Percentiles rank a stretch among this genome's conserved stretches.
Evolutionary conservation across 2,113 vertebrate genomes (phyloP).

Genomic region (Fulica atra): DNA sequence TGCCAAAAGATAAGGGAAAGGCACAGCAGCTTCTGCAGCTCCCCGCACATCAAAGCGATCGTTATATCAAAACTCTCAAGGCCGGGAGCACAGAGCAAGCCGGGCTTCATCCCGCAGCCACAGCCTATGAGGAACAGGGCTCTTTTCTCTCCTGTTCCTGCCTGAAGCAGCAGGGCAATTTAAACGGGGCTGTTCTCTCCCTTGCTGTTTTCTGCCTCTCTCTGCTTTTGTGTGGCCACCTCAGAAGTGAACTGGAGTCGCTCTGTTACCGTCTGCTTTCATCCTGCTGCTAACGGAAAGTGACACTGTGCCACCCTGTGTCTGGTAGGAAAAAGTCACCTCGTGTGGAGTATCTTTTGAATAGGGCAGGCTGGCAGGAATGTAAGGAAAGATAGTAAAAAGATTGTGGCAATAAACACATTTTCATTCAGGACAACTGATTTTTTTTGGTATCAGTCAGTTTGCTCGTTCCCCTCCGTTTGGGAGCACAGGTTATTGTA

Average conservation of each 20-base stretch:
- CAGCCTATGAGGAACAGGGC: background rate
- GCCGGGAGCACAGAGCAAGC: background rate
- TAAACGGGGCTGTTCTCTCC: background rate
- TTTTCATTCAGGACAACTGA: conserved; percentile 58
- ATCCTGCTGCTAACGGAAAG: background rate
- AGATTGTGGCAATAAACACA: background rate
- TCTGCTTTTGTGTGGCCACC: background rate
- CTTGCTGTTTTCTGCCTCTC: background rate
- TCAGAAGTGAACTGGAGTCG: background rate
- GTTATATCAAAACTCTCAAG: background rate
- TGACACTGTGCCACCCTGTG: conserved; percentile 33
- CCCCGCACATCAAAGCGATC: background rate
- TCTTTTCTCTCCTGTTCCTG: background rate
- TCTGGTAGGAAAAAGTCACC: background rate
- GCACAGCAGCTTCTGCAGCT: background rate
- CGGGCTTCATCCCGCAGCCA: background rate
- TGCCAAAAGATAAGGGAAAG: background rate
- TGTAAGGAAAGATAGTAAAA: background rate
- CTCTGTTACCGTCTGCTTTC: background rate
- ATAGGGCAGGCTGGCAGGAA: background rate
- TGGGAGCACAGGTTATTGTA: conserved; percentile 80
- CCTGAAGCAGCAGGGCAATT: background rate
- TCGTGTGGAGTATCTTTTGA: background rate
- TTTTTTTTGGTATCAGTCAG: background rate
- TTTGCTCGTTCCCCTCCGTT: background rate